A percentile compares a stretch with the other conserved stretches of the same genome.
phyloP scores from a whole-genome alignment of 2,888 invertebrate genomes.

The Bimastos eiseni region DNA sequence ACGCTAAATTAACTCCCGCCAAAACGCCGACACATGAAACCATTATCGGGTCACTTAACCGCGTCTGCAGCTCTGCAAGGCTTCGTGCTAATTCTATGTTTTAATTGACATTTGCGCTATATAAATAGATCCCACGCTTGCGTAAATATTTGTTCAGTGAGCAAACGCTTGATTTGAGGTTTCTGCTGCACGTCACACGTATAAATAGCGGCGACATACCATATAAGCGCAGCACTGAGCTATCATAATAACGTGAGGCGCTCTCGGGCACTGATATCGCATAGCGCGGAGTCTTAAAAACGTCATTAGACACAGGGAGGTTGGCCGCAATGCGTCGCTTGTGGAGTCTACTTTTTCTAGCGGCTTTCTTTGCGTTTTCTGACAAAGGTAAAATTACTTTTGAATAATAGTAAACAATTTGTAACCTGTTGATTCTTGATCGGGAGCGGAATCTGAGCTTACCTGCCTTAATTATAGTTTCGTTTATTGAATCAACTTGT shows the following conservation, averaged over 20 bases:
- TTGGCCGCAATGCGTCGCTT: neutral
- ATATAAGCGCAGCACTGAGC: neutral
- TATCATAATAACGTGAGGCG: neutral
- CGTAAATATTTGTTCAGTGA: neutral
- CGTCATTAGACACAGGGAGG: neutral
- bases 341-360: neutral
- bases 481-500: too few species aligned
- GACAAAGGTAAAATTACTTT: neutral
- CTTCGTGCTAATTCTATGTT: neutral
- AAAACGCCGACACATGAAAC: neutral
- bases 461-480: too few species aligned
- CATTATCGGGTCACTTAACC: neutral
- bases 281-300: neutral
- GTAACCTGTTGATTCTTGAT: neutral
- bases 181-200: neutral
- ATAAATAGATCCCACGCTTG: neutral
- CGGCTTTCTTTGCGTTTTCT: neutral
- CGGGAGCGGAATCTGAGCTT: too few species aligned
- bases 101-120: neutral
- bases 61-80: neutral
- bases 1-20: neutral
- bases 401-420: neutral
- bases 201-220: neutral
- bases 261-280: neutral
- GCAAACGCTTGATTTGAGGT: neutral